Conservation (phyloP, 2,113 vertebrate species). For the Oncorhynchus gorbuscha region DNA sequence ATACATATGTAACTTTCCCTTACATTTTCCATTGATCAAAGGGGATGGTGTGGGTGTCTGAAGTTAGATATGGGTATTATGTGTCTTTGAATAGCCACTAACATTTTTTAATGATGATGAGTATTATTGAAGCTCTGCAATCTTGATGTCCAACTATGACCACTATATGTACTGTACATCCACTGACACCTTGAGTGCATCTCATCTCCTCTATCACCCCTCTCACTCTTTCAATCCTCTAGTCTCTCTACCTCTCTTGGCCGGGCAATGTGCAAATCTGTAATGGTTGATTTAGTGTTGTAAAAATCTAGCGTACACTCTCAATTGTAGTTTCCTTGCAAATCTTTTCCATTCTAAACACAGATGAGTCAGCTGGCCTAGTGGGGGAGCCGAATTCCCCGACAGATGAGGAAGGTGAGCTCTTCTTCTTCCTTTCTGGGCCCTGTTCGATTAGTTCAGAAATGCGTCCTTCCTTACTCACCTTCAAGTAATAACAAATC, state of each 20-base stretch:
- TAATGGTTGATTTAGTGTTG: conserved; percentile 50
- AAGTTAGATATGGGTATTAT: not conserved
- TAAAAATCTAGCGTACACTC: conserved; percentile 83
- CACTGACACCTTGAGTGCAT: not conserved
- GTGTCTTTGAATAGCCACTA: not conserved
- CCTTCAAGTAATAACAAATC: no score
- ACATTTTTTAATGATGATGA: not conserved
- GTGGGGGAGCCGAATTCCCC: conserved; percentile 85
- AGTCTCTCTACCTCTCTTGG: conserved; percentile 27
- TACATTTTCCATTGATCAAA: not conserved
- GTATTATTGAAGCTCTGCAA: not conserved
- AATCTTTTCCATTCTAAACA: conserved; percentile 99
- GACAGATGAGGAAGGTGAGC: conserved; percentile 92
- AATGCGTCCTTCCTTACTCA: no score
- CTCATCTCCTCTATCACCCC: conserved; percentile 1
- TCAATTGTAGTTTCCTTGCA: conserved; percentile 99
- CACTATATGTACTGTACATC: not conserved
- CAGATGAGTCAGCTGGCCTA: conserved; percentile 89
- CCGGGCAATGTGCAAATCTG: conserved; percentile 83
- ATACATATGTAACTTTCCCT: not conserved
- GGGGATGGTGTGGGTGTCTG: not conserved
- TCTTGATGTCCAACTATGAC: not conserved
- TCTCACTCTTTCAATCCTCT: conserved; percentile 13
- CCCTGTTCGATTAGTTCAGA: no score
- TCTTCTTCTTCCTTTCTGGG: not conserved